phyloP scores from a whole-genome alignment of 2,113 vertebrate species.

The Aleadryas rufinucha region DNA sequence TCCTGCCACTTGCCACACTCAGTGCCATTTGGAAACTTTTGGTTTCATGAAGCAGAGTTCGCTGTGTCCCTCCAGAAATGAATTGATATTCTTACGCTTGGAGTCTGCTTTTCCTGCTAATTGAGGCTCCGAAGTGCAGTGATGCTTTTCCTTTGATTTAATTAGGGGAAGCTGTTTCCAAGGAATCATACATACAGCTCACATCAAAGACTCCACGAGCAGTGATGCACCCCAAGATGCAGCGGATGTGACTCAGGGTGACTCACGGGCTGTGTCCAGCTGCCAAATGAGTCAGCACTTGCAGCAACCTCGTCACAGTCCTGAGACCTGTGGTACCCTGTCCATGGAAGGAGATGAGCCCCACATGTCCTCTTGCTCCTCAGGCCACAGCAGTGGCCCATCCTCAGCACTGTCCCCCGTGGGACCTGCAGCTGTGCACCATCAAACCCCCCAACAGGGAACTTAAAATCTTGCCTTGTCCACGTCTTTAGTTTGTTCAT shows the following conservation, averaged over 20 bases:
- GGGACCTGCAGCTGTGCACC: neutral
- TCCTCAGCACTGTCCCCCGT: accelerated
- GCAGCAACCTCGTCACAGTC: neutral
- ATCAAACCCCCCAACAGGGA: neutral
- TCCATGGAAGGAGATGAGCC: neutral
- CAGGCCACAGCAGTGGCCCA: neutral
- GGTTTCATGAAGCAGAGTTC: neutral
- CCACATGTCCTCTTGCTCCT: neutral
- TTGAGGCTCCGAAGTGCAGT: neutral
- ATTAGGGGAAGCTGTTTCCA: conserved; percentile 12
- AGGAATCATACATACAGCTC: neutral
- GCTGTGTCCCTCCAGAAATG: neutral
- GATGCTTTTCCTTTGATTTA: conserved; percentile 35
- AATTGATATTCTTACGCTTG: neutral
- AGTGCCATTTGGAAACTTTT: neutral
- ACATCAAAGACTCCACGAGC: neutral
- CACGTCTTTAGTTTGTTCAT: accelerated
- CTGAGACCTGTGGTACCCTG: neutral
- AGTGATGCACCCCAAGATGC: neutral
- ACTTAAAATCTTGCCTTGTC: neutral
- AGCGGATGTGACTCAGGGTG: neutral
- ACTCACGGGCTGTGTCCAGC: neutral
- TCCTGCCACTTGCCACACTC: neutral
- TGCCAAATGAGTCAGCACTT: conserved; percentile 14
- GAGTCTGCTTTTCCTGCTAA: neutral